These are phyloP conservation scores for Euplexia lucipara DNA, from an alignment of 2,888 invertebrate genomes.

Conservation along the genomic window DNA sequence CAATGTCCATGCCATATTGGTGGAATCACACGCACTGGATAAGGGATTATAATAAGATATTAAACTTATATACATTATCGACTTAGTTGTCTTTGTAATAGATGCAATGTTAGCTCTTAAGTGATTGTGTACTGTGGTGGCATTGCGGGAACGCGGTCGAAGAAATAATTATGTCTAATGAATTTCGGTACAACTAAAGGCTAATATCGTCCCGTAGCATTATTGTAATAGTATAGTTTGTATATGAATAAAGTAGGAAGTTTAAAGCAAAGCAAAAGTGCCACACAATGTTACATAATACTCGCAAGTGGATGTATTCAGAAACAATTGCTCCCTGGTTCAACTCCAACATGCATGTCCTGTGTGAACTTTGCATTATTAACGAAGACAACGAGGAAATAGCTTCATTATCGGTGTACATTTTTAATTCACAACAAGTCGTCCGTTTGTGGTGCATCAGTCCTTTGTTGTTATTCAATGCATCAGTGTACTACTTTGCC, in stretches of 20 bases:
- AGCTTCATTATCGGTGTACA: not conserved
- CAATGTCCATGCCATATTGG: constrained; percentile 61
- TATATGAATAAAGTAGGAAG: too few relatives aligned
- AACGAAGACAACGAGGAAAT: not conserved
- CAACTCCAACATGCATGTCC: not conserved
- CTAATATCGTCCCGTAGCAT: not conserved
- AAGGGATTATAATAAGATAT: constrained; percentile 14
- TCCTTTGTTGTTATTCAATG: constrained; percentile 27
- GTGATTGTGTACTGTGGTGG: not conserved
- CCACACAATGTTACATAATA: not conserved
- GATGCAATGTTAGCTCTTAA: constrained; percentile 4
- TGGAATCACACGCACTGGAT: constrained; percentile 49
- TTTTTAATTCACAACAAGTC: constrained; percentile 2
- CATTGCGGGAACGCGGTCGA: constrained; percentile 7
- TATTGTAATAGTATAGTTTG: too few relatives aligned
- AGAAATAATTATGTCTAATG: not conserved
- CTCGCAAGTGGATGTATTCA: too few relatives aligned
- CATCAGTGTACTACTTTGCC: not conserved
- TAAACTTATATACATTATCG: not conserved
- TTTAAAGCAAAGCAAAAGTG: not conserved
- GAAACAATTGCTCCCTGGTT: not conserved
- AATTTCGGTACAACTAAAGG: not conserved
- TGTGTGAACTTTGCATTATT: not conserved
- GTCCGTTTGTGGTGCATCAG: not conserved
- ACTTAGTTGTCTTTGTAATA: constrained; percentile 4